These are phyloP conservation scores for Paragorgia papillata DNA, from an alignment of 92 coral and sea anemone genomes.

Conservation along the genomic window DNA sequence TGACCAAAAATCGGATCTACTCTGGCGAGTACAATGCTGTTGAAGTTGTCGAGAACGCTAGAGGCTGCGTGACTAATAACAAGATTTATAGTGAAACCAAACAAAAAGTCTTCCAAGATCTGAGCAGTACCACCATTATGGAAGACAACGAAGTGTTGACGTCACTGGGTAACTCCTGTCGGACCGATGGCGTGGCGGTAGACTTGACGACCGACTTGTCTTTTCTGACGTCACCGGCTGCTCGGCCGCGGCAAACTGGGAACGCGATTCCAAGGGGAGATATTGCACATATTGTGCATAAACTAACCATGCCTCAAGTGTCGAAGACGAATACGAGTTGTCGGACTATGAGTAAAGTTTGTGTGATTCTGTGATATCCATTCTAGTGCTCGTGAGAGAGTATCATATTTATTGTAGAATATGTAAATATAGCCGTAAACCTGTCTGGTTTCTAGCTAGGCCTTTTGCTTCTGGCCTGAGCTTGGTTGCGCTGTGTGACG, in stretches of 20 bases:
- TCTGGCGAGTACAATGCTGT: slow-evolving; percentile 73
- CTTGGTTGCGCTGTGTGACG: no score
- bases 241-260: slow-evolving; percentile 67
- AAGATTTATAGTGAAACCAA: slow-evolving; percentile 65
- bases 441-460: no score
- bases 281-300: slow-evolving; percentile 40
- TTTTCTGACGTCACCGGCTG: slow-evolving; percentile 53
- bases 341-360: slow-evolving; percentile 83
- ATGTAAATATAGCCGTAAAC: no score
- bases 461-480: no score
- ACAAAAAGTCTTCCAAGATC: slow-evolving; percentile 63
- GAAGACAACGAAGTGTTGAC: slow-evolving; percentile 70
- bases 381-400: no score
- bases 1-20: slow-evolving; percentile 84
- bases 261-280: slow-evolving; percentile 50
- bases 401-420: no score
- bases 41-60: slow-evolving; percentile 76
- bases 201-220: slow-evolving; percentile 60
- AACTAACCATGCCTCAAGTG: slow-evolving; percentile 54
- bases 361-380: slow-evolving; percentile 69
- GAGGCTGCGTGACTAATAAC: slow-evolving; percentile 82
- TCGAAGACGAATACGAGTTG: slow-evolving; percentile 56
- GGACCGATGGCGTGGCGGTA: slow-evolving; percentile 55
- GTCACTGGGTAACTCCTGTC: slow-evolving; percentile 56
- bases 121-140: slow-evolving; percentile 76